phyloP scores from a whole-genome alignment of 2,113 vertebrate species.

The Mugil cephalus region DNA sequence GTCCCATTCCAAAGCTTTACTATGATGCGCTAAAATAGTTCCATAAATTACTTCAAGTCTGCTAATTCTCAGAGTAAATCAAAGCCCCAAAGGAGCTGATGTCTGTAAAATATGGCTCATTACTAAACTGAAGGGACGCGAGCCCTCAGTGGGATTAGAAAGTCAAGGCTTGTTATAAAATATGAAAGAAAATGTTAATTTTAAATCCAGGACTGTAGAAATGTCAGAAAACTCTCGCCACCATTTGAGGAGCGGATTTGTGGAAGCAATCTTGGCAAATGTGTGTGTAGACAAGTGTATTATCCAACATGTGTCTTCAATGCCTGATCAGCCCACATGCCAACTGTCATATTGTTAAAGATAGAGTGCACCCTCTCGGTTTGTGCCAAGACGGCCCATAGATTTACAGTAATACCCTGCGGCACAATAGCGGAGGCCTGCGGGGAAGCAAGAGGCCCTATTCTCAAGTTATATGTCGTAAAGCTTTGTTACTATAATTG shows the following conservation, averaged over 20 bases:
- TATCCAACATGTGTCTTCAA: constrained; percentile 77
- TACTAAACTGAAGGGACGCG: constrained; percentile 60
- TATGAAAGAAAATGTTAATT: constrained; percentile 55
- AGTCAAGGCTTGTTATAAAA: constrained; percentile 57
- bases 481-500: constrained; percentile 70
- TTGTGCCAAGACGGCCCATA: constrained; percentile 53
- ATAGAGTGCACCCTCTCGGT: constrained; percentile 53
- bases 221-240: constrained; percentile 58
- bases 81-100: constrained; percentile 55
- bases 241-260: constrained; percentile 53
- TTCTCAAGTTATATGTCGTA: constrained; percentile 59
- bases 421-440: constrained; percentile 46
- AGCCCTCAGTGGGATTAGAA: constrained; percentile 52
- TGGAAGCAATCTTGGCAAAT: constrained; percentile 66
- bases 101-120: constrained; percentile 65
- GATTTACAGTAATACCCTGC: constrained; percentile 62
- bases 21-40: constrained; percentile 65
- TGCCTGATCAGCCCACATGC: constrained; percentile 61
- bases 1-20: constrained; percentile 47
- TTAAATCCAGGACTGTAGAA: constrained; percentile 62
- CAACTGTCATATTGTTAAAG: constrained; percentile 71
- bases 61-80: constrained; percentile 74
- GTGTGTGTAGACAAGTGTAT: constrained; percentile 67
- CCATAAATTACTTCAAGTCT: constrained; percentile 74
- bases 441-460: constrained; percentile 39